Percentiles rank a stretch among this genome's conserved stretches.
phyloP scores from a whole-genome alignment of 2,888 invertebrate species.

The Boloria selene region DNA sequence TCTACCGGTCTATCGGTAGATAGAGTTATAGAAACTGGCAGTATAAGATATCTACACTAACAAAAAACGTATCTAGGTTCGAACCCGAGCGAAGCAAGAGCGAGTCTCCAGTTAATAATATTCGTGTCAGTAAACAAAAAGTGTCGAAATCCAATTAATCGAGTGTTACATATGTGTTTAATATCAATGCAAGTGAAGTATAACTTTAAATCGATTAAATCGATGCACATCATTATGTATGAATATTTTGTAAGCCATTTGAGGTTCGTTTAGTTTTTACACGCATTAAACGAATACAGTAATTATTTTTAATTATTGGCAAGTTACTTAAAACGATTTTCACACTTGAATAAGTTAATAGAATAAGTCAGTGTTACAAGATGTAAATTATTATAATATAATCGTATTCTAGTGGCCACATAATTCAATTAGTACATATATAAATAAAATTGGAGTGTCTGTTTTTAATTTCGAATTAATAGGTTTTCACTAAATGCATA shows the following conservation, averaged over 20 bases:
- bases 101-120: too few relatives aligned
- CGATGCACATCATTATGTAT: slow-evolving; percentile 7
- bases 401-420: too few relatives aligned
- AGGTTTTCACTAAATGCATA: too few relatives aligned
- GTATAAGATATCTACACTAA: too few relatives aligned
- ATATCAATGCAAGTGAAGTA: slow-evolving; percentile 5
- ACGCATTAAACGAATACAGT: slow-evolving; percentile 6
- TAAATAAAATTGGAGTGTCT: too few relatives aligned
- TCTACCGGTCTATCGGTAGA: too few relatives aligned
- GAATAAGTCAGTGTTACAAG: slow-evolving; percentile 3
- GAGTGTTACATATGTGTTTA: neutral
- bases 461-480: too few relatives aligned
- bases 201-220: neutral
- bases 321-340: slow-evolving; percentile 2
- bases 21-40: too few relatives aligned
- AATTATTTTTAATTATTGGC: slow-evolving; percentile 14
- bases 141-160: slow-evolving; percentile 1
- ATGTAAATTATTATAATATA: neutral
- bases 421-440: too few relatives aligned
- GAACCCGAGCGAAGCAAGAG: too few relatives aligned
- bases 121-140: too few relatives aligned
- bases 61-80: too few relatives aligned
- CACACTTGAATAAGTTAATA: slow-evolving; percentile 10
- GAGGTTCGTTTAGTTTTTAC: slow-evolving; percentile 10
- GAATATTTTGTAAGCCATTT: neutral